A percentile compares a stretch with the other conserved stretches of the same genome.
phyloP scores from a whole-genome alignment of 1,140 invertebrate species.

The Scaptomyza montana region DNA sequence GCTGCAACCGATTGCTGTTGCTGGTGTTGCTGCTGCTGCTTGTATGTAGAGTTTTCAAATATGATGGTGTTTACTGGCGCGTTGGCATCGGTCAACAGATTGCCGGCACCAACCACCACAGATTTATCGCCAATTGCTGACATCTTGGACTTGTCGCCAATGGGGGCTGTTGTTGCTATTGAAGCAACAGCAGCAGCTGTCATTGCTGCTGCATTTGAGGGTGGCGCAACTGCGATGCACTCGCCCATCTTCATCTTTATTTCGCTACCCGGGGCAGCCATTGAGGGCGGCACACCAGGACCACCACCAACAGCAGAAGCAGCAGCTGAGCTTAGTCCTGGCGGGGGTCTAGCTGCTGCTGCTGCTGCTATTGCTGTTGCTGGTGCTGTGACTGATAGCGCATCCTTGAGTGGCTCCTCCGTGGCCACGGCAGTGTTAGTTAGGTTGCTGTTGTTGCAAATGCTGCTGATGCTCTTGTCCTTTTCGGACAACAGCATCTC shows the following conservation, averaged over 20 bases:
- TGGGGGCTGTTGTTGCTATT: slow-evolving; percentile 10
- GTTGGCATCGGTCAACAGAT: slow-evolving; percentile 63
- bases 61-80: slow-evolving; percentile 94
- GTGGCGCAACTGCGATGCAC: slow-evolving; percentile 3
- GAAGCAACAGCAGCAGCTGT: background rate
- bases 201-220: slow-evolving; percentile 9
- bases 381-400: background rate
- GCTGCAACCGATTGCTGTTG: slow-evolving; percentile 84
- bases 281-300: slow-evolving; percentile 10
- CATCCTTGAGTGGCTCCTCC: slow-evolving; percentile 56
- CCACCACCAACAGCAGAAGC: background rate
- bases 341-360: slow-evolving; percentile 48
- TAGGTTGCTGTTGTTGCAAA: slow-evolving; percentile 27
- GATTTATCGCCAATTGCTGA: slow-evolving; percentile 63
- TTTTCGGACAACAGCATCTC: slow-evolving; percentile 37
- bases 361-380: background rate
- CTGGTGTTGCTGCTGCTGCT: slow-evolving; percentile 87
- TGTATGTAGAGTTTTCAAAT: slow-evolving; percentile 96
- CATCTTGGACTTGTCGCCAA: slow-evolving; percentile 59
- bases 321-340: slow-evolving; percentile 50
- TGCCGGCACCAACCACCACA: slow-evolving; percentile 5
- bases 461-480: slow-evolving; percentile 55
- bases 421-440: slow-evolving; percentile 63
- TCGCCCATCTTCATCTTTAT: slow-evolving; percentile 46
- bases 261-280: slow-evolving; percentile 30